A percentile compares a stretch with the other conserved stretches of the same genome.
Conservation (phyloP, 1,140 invertebrate genomes). For the Luehdorfia chinensis region DNA sequence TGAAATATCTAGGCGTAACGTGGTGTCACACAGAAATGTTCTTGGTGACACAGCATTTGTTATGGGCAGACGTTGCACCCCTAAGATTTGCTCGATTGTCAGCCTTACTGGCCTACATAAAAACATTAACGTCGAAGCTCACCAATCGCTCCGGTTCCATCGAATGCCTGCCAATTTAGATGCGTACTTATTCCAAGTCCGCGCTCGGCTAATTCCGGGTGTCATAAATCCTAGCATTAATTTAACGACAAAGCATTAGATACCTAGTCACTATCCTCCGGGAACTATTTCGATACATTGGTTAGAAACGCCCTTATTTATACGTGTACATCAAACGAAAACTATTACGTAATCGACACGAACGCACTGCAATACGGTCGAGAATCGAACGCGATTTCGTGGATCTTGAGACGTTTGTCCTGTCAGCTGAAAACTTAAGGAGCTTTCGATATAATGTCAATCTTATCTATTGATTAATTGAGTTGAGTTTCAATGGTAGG, state of each 20-base stretch:
- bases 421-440: constrained; percentile 17
- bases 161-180: too few relatives aligned
- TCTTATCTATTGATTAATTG: too few relatives aligned
- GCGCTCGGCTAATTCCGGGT: constrained; percentile 54
- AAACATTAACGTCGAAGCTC: too few relatives aligned
- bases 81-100: background rate
- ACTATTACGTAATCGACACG: constrained; percentile 15
- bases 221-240: constrained; percentile 73
- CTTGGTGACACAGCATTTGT: too few relatives aligned
- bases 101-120: too few relatives aligned
- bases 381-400: constrained; percentile 12
- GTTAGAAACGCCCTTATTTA: constrained; percentile 30
- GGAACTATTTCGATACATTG: constrained; percentile 63
- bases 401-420: constrained; percentile 21
- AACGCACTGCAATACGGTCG: constrained; percentile 16
- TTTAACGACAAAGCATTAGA: constrained; percentile 72
- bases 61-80: background rate
- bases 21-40: too few relatives aligned
- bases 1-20: too few relatives aligned
- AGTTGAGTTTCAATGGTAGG: constrained; percentile 16
- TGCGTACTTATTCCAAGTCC: background rate
- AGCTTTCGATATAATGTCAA: constrained; percentile 36
- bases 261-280: constrained; percentile 54
- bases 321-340: constrained; percentile 17
- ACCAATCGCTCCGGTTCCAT: too few relatives aligned